phyloP scores from a whole-genome alignment of 1,140 invertebrate genomes.

The Mercenaria mercenaria region DNA sequence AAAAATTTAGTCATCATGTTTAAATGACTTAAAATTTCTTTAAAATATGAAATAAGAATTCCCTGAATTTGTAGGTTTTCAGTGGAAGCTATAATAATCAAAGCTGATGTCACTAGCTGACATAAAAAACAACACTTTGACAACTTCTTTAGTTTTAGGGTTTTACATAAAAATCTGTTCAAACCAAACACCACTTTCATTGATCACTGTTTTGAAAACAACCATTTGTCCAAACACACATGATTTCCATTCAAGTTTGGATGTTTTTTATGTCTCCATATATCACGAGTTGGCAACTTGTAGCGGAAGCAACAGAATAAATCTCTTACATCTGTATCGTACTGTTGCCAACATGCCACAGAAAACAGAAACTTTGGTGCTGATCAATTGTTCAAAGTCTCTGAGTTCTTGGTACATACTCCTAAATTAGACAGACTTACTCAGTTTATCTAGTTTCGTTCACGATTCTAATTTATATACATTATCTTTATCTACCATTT shows the following conservation, averaged over 20 bases:
- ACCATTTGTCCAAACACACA: background rate
- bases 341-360: background rate
- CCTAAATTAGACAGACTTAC: background rate
- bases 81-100: too few species aligned
- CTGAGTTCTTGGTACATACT: background rate
- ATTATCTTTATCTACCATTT: background rate
- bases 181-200: background rate
- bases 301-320: background rate
- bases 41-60: too few species aligned
- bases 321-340: background rate
- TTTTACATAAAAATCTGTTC: too few species aligned
- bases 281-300: constrained; percentile 6
- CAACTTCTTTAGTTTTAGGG: too few species aligned
- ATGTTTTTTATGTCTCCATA: constrained; percentile 11
- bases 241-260: background rate
- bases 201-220: constrained; percentile 4
- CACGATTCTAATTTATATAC: background rate
- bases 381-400: constrained; percentile 5
- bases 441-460: background rate
- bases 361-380: background rate
- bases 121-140: too few species aligned
- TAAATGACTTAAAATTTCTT: too few species aligned
- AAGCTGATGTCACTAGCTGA: too few species aligned
- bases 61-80: too few species aligned
- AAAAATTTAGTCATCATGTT: too few species aligned